These are phyloP conservation scores for Caenorhabditis parvicauda DNA, from an alignment of 2,888 invertebrate species.

Conservation along the genomic window DNA sequence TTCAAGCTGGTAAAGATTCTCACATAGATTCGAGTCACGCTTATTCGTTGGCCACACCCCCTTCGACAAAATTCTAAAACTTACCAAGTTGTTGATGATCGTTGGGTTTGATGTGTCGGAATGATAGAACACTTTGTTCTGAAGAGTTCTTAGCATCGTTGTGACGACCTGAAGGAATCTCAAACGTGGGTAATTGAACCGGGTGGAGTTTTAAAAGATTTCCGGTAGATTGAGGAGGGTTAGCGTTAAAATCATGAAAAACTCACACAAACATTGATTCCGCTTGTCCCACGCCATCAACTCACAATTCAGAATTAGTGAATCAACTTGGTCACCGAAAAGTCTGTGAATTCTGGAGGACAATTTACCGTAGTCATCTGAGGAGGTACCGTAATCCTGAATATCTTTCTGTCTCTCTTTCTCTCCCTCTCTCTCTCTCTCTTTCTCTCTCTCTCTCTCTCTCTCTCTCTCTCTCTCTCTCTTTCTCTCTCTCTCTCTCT, in stretches of 20 bases:
- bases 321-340: slow-evolving; percentile 34
- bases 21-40: too few species aligned
- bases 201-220: too few species aligned
- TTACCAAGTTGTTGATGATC: slow-evolving; percentile 33
- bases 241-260: slow-evolving; percentile 2
- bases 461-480: slow-evolving; percentile 34
- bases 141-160: slow-evolving; percentile 24
- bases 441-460: background rate
- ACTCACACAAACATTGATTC: slow-evolving; percentile 33
- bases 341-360: slow-evolving; percentile 46
- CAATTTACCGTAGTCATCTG: slow-evolving; percentile 23
- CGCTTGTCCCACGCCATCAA: slow-evolving; percentile 47
- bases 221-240: too few species aligned
- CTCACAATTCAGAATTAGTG: slow-evolving; percentile 56
- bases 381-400: slow-evolving; percentile 39
- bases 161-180: slow-evolving; percentile 17
- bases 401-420: too few species aligned
- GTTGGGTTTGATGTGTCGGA: slow-evolving; percentile 24
- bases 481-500: slow-evolving; percentile 34
- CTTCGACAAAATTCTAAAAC: too few species aligned
- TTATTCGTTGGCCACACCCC: too few species aligned
- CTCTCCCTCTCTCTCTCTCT: too few species aligned
- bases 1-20: too few species aligned
- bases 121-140: slow-evolving; percentile 18
- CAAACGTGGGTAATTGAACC: background rate